Evolutionary conservation across 2,888 invertebrate genomes (phyloP).

Genomic region (Drosophila kambysellisi): DNA sequence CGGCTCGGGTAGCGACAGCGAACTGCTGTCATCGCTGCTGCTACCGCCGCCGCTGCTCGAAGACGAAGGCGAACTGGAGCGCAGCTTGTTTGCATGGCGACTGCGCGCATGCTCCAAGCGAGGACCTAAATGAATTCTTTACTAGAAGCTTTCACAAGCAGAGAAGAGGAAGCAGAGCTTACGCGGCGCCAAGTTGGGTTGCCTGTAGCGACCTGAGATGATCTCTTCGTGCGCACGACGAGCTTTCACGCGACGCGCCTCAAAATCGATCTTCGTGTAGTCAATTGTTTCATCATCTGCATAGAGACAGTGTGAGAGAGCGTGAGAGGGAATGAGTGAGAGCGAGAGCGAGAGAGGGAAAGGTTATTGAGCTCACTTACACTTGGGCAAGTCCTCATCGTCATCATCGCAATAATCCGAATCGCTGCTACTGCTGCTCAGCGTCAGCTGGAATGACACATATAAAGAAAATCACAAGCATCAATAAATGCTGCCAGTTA

Average conservation of each 20-base stretch:
- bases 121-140: conserved; percentile 41
- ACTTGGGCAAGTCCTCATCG: conserved; percentile 83
- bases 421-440: conserved; percentile 85
- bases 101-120: conserved; percentile 66
- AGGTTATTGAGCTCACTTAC: conserved; percentile 57
- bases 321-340: neutral
- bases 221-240: conserved; percentile 85
- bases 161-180: conserved; percentile 20
- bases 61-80: conserved; percentile 75
- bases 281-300: conserved; percentile 84
- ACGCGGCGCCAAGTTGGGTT: conserved; percentile 85
- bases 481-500: conserved; percentile 5
- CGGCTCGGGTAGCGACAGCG: conserved; percentile 64
- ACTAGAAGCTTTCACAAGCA: neutral
- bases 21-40: conserved; percentile 76
- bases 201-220: conserved; percentile 84
- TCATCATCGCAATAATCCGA: conserved; percentile 84
- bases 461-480: conserved; percentile 1
- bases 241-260: conserved; percentile 84
- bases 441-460: conserved; percentile 76
- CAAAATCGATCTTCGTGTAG: conserved; percentile 85
- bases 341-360: neutral
- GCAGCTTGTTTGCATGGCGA: conserved; percentile 53
- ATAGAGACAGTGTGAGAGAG: neutral
- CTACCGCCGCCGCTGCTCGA: conserved; percentile 69